phyloP scores from a whole-genome alignment of 2,888 invertebrate genomes.

The Lottia scabra region DNA sequence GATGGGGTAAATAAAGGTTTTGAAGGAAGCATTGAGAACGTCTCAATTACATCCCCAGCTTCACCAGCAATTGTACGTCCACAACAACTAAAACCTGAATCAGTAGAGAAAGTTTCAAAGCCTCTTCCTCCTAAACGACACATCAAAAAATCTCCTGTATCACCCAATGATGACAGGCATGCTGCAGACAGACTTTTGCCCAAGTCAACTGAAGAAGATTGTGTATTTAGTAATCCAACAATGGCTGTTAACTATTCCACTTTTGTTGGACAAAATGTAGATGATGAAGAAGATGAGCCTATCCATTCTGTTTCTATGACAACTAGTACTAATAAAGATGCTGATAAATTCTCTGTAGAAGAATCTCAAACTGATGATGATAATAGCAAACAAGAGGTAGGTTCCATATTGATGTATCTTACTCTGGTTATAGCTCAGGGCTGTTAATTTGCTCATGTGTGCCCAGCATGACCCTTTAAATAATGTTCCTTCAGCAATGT shows the following conservation, averaged over 20 bases:
- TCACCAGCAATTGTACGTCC: background rate
- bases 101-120: background rate
- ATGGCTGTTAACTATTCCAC: constrained; percentile 45
- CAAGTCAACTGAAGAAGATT: constrained; percentile 20
- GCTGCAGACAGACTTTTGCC: constrained; percentile 20
- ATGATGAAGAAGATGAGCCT: constrained; percentile 1
- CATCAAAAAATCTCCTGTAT: background rate
- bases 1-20: constrained; percentile 29
- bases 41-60: constrained; percentile 6
- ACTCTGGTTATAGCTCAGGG: no score
- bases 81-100: no score
- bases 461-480: no score
- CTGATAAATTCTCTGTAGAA: background rate
- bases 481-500: no score
- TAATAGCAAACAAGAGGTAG: no score
- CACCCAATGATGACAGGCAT: constrained; percentile 13
- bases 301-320: background rate
- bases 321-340: constrained; percentile 1
- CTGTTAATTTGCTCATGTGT: no score
- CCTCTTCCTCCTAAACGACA: background rate
- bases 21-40: constrained; percentile 27
- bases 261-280: constrained; percentile 39
- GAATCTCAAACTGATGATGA: no score
- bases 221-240: constrained; percentile 52
- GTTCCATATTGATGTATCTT: no score